Percentiles rank a stretch among this genome's conserved stretches.
Conservation (phyloP, 2,797 vertebrate genomes). For the Enoplosus armatus region DNA sequence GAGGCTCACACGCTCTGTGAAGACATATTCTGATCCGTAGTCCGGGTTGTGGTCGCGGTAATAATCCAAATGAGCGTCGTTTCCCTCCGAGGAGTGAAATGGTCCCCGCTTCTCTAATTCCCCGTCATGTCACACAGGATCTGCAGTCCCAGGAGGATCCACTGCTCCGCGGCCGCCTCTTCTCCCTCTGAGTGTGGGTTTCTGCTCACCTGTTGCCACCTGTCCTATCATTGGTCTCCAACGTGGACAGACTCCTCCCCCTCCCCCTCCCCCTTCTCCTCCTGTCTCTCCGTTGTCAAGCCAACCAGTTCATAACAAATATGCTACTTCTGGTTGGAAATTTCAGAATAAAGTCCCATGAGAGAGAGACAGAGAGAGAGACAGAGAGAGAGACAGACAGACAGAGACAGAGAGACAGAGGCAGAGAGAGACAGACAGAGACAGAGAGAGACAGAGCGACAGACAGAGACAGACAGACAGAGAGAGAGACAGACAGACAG, state of each 20-base stretch:
- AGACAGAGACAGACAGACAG: no score
- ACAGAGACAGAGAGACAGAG: no score
- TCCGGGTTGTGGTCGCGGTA: slow-evolving; percentile 13
- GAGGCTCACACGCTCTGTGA: background rate
- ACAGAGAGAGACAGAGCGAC: no score
- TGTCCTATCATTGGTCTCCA: slow-evolving; percentile 59
- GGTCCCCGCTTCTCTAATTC: slow-evolving; percentile 61
- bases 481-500: no score
- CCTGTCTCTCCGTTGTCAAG: slow-evolving; percentile 26
- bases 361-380: no score
- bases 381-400: no score
- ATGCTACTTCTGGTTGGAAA: accelerated
- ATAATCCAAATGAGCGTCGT: background rate
- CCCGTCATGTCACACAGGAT: slow-evolving; percentile 49
- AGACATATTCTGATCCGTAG: no score
- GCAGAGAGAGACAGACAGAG: no score
- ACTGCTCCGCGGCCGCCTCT: no score
- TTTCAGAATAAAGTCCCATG: slow-evolving; percentile 54
- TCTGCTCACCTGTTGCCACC: slow-evolving; percentile 76
- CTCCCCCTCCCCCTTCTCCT: background rate
- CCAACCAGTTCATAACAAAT: slow-evolving; percentile 41
- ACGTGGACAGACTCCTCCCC: slow-evolving; percentile 48
- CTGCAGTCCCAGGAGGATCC: slow-evolving; percentile 63
- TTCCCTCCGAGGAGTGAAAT: slow-evolving; percentile 37
- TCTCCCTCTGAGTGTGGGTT: no score